Evolutionary conservation across 2,797 vertebrate species (phyloP), one percentile per base, ranked within the genome.

Genomic region (Clarias fuscus): DNA sequence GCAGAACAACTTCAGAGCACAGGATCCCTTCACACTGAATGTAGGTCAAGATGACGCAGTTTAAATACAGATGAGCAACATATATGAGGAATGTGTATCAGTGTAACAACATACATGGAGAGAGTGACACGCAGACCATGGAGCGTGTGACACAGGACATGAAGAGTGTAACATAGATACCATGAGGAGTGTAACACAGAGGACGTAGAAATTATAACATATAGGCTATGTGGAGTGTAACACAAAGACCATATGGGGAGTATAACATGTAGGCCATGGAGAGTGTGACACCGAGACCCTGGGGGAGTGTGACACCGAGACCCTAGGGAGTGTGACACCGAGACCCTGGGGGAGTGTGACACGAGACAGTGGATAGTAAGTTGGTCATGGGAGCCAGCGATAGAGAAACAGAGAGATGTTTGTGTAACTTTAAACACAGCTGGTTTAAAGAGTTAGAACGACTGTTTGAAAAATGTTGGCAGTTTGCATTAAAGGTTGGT

Each of bases 21-120:
- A 53, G 13, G 48, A 53, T 53, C 48, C 56, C 61, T 10, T 20
- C 59, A n/a, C 2, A 53, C 73, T 43, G 3, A 65, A 76, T 81
- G 53, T 85, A 84, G 81, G 82, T 84, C 75, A 84, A 15, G 58
- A 78, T 70, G 30, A 85, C 22, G 37, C 64, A 58, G 80, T 56
- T 22, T 56, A 82, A 82, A 68, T 53, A 48, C 64, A 0, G 64
- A 22, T 18, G 43, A 53, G 18, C 30, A 56, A 68, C 40, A 15
- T 24, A 15, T 67, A 67, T 65, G 40, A 82, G 80, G 30, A 68
- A 67, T 81, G 79, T 64, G 78, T 64, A 37, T 43, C 61, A 80
- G 27, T 37, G 56, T 53, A 13, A 53, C 48, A 53, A 53, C 48
- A 53, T 53, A 53, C 53, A 56, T 22, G 75, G 27, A 59, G 53